phyloP scores from a whole-genome alignment of 2,888 invertebrate species.

The Pachliopta kotzebuea region DNA sequence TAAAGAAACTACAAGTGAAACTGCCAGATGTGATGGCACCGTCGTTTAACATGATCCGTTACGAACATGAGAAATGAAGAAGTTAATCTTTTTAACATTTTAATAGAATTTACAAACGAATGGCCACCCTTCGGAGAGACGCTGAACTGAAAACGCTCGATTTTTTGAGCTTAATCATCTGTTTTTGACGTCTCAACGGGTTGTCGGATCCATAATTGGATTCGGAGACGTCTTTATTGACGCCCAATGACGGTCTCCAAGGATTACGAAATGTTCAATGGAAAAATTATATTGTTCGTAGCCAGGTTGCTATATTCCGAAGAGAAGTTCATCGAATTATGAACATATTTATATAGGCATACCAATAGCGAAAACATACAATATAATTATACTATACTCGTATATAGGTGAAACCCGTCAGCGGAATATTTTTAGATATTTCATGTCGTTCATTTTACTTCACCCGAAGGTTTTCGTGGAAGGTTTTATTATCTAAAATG shows the following conservation, averaged over 20 bases:
- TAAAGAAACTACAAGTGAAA: background rate
- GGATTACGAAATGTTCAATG: background rate
- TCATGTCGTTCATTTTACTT: background rate
- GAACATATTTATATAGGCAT: too few species aligned
- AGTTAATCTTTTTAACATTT: background rate
- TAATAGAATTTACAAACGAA: background rate
- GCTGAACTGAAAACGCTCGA: slow-evolving; percentile 14
- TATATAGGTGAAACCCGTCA: too few species aligned
- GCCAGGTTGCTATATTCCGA: background rate
- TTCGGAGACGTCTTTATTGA: slow-evolving; percentile 13
- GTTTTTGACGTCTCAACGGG: slow-evolving; percentile 23
- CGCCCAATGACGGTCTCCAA: background rate
- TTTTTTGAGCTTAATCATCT: slow-evolving; percentile 19
- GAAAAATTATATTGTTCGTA: background rate
- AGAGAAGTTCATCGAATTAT: background rate
- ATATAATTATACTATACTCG: too few species aligned
- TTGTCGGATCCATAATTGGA: slow-evolving; percentile 24
- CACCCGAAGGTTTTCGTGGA: background rate
- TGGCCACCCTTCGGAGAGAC: slow-evolving; percentile 15
- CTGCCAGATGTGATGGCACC: background rate
- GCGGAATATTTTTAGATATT: background rate
- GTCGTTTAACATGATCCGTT: background rate
- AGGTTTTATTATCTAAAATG: slow-evolving; percentile 11
- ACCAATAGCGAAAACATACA: too few species aligned
- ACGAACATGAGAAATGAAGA: background rate